Evolutionary conservation across 2,797 vertebrate genomes (phyloP).

Genomic region (Crocodylus rhombifer): DNA sequence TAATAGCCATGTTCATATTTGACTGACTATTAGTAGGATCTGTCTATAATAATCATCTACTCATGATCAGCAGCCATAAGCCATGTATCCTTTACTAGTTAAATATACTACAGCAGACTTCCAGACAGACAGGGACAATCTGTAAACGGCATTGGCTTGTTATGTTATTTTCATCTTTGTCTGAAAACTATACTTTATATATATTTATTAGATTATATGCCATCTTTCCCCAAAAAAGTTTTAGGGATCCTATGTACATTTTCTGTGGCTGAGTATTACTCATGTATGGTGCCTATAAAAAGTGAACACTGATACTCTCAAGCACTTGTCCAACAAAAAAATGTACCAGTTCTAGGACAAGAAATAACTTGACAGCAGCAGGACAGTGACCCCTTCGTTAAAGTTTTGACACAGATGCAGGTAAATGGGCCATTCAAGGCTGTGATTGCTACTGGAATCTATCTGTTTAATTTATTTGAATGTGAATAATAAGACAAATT

Average conservation of each 20-base stretch:
- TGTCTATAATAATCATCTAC: neutral
- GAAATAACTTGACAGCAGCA: neutral
- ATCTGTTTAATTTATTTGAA: neutral
- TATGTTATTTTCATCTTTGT: neutral
- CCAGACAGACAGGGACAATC: rapidly evolving
- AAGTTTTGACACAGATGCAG: neutral
- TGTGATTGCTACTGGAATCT: neutral
- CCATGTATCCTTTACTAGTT: neutral
- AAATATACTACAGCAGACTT: neutral
- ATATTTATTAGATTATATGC: no score
- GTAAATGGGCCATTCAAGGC: neutral
- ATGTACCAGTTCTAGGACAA: neutral
- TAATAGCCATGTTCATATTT: neutral
- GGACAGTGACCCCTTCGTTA: neutral
- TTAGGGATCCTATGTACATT: neutral
- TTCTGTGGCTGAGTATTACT: neutral
- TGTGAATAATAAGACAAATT: neutral
- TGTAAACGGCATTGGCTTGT: neutral
- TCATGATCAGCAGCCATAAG: neutral
- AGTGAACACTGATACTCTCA: neutral
- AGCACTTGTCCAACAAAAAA: neutral
- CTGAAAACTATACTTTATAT: neutral
- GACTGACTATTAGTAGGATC: neutral
- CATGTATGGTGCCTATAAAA: neutral
- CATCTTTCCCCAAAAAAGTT: no score